A percentile compares a stretch with the other conserved stretches of the same genome.
These are phyloP conservation scores for Microplitis mediator DNA, from an alignment of 1,140 invertebrate genomes.

Conservation along the genomic window DNA sequence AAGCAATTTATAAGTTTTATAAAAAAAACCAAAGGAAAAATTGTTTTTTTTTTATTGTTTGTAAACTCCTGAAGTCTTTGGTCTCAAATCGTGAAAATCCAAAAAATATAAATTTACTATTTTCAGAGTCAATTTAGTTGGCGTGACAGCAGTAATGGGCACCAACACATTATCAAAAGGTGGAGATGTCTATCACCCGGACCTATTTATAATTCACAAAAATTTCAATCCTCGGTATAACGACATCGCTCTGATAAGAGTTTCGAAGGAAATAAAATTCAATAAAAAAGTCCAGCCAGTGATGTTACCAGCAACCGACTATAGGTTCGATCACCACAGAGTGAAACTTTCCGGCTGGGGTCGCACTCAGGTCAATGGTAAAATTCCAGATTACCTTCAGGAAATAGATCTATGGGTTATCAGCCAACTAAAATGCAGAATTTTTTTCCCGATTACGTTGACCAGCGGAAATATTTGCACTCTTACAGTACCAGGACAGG, in stretches of 20 bases:
- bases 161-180: constrained; percentile 41
- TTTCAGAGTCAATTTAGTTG: constrained; percentile 11
- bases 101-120: background rate
- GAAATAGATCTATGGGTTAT: constrained; percentile 40
- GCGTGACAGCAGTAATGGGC: constrained; percentile 41
- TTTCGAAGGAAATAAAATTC: constrained; percentile 45
- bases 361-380: constrained; percentile 42
- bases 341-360: constrained; percentile 63
- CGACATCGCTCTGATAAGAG: constrained; percentile 62
- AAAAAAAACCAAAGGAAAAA: too few relatives aligned
- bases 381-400: constrained; percentile 42
- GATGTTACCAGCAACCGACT: constrained; percentile 30
- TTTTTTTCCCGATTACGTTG: background rate
- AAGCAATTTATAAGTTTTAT: too few relatives aligned
- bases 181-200: constrained; percentile 42
- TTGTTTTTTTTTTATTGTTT: too few relatives aligned
- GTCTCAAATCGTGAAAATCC: too few relatives aligned
- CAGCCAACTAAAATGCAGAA: constrained; percentile 24
- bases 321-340: constrained; percentile 1
- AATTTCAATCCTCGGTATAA: constrained; percentile 45
- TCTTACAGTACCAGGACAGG: background rate
- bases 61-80: too few relatives aligned
- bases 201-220: constrained; percentile 50
- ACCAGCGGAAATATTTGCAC: constrained; percentile 3
- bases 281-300: constrained; percentile 49